These are phyloP conservation scores for Ichneumoninae sp. DNA, from an alignment of 2,888 invertebrate genomes.

Conservation along the genomic window DNA sequence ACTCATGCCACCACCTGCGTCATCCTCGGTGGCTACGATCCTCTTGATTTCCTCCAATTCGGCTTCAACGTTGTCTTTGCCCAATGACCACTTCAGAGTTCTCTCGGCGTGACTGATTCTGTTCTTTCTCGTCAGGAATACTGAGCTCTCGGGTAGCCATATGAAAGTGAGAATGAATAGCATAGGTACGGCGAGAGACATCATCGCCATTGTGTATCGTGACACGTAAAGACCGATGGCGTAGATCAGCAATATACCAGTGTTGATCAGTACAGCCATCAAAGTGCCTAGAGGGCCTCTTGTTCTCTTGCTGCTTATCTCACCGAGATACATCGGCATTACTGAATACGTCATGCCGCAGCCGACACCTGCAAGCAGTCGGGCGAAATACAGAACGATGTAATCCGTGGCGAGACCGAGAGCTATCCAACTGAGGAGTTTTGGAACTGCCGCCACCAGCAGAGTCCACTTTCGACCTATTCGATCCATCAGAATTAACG, in stretches of 20 bases:
- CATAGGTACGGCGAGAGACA: conserved; percentile 75
- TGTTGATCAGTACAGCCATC: conserved; percentile 79
- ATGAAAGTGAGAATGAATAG: conserved; percentile 77
- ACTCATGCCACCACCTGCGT: conserved; percentile 50
- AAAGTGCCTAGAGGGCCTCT: conserved; percentile 79
- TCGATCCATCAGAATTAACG: conserved; percentile 80
- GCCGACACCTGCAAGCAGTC: conserved; percentile 80
- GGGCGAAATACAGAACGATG: conserved; percentile 74
- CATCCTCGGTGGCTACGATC: conserved; percentile 77
- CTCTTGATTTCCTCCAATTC: conserved; percentile 81
- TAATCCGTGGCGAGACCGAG: conserved; percentile 76
- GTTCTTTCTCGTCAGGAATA: conserved; percentile 79
- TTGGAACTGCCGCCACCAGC: conserved; percentile 79
- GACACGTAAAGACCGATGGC: conserved; percentile 75
- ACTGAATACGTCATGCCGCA: conserved; percentile 82
- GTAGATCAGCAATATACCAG: conserved; percentile 78
- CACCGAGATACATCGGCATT: conserved; percentile 81
- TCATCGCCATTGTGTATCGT: conserved; percentile 77
- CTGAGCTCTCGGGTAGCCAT: conserved; percentile 82
- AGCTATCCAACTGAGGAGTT: conserved; percentile 80
- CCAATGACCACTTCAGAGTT: conserved; percentile 80
- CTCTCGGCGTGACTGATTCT: conserved; percentile 76
- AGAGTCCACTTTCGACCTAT: conserved; percentile 82
- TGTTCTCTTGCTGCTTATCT: conserved; percentile 80
- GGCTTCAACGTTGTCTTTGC: conserved; percentile 78